These are phyloP conservation scores for Helicoverpa assulta DNA, from an alignment of 2,888 invertebrate genomes.

Conservation along the genomic window DNA sequence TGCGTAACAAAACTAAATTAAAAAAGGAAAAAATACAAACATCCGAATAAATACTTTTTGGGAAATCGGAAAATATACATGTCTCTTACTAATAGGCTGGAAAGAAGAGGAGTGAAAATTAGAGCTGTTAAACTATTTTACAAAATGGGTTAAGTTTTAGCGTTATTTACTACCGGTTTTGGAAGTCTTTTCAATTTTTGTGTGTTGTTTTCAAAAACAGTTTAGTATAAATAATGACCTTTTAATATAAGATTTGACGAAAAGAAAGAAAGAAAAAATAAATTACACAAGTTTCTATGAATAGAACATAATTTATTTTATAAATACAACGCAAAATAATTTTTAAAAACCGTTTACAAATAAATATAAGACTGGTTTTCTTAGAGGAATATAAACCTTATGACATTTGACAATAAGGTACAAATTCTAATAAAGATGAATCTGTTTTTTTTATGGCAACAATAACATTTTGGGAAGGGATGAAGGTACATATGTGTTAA, in stretches of 20 bases:
- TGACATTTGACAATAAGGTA: neutral
- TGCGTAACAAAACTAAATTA: neutral
- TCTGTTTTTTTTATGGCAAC: conserved; percentile 2
- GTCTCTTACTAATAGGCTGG: neutral
- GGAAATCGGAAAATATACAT: neutral
- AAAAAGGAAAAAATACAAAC: neutral
- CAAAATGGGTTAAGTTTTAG: neutral
- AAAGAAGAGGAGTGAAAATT: neutral
- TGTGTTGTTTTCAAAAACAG: too few relatives aligned
- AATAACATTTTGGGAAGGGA: neutral
- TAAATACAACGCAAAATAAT: too few relatives aligned
- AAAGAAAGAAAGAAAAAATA: neutral
- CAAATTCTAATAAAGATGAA: neutral
- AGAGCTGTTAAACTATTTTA: conserved; percentile 13
- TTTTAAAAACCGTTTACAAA: neutral
- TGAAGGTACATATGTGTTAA: neutral
- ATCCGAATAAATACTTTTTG: too few relatives aligned
- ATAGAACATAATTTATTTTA: too few relatives aligned
- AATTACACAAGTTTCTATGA: too few relatives aligned
- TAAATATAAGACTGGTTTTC: neutral
- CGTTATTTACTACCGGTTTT: conserved; percentile 14
- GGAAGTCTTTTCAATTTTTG: too few relatives aligned
- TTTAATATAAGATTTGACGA: neutral
- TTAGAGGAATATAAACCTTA: neutral
- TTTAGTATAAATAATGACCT: too few relatives aligned